Evolutionary conservation across 2,113 vertebrate species (phyloP).

Genomic region (Greenwoodochromis staneri): DNA sequence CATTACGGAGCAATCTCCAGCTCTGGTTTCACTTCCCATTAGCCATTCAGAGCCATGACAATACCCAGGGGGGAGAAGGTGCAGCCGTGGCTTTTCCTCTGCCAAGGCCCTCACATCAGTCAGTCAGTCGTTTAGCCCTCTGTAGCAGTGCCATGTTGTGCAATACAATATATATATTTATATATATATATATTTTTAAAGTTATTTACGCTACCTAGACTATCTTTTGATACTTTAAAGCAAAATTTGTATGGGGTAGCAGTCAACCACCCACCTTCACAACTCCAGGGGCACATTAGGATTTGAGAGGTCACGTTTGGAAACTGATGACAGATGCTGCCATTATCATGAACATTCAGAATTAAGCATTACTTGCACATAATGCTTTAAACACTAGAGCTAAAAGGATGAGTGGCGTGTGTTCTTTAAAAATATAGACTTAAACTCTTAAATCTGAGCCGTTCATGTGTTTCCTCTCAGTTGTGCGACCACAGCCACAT

Average conservation of each 20-base stretch:
- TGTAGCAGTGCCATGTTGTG: background rate
- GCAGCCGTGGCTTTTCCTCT: conserved; percentile 3
- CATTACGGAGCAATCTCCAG: conserved; percentile 30
- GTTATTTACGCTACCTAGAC: background rate
- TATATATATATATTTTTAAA: background rate
- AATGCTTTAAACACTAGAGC: background rate
- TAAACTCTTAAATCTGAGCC: background rate
- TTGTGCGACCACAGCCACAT: background rate
- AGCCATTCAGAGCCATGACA: conserved; percentile 61
- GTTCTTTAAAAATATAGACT: background rate
- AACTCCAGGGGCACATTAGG: background rate
- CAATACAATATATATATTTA: background rate
- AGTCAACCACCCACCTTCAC: background rate
- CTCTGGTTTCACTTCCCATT: conserved; percentile 59
- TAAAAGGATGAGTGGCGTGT: background rate
- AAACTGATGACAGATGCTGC: background rate
- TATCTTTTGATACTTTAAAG: background rate
- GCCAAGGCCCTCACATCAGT: conserved; percentile 5
- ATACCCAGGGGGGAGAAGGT: conserved; percentile 32
- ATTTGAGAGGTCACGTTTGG: background rate
- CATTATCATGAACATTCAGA: background rate
- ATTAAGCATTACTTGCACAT: background rate
- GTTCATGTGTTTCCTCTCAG: background rate
- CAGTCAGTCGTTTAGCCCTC: background rate
- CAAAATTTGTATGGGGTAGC: background rate